Evolutionary conservation across 2,113 vertebrate genomes (phyloP).

Genomic region (Cyphomyrus plagiostoma): DNA sequence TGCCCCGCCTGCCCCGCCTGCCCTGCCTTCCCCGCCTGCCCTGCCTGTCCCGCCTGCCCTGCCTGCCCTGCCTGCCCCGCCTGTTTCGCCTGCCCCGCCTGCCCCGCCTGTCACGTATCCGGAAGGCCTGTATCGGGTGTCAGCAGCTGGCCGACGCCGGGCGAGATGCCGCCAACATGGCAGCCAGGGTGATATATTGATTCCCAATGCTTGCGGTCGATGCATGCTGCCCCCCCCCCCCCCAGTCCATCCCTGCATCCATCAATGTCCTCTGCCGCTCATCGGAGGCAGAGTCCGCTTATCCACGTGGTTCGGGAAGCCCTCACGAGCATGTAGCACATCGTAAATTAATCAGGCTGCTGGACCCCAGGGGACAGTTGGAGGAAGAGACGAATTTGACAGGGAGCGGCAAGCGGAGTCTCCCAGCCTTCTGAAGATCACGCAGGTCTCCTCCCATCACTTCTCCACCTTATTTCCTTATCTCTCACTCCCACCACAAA

Average conservation of each 20-base stretch:
- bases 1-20: no score
- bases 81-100: no score
- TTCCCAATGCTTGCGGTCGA: constrained; percentile 6
- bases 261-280: neutral
- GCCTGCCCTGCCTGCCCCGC: no score
- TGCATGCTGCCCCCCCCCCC: neutral
- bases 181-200: neutral
- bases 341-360: constrained; percentile 58
- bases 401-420: neutral
- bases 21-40: no score
- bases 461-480: no score
- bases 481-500: neutral
- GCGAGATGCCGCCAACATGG: neutral
- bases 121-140: constrained; percentile 1
- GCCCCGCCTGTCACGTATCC: neutral
- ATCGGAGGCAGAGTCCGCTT: neutral
- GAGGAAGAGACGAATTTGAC: constrained; percentile 14
- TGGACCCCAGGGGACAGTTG: constrained; percentile 19
- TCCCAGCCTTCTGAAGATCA: neutral
- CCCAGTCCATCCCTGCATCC: neutral
- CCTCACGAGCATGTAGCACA: constrained; percentile 45
- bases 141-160: neutral
- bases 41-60: no score
- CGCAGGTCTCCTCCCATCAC: neutral
- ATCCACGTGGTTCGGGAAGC: neutral